phyloP scores from a whole-genome alignment of 2,113 vertebrate genomes.

The Tragelaphus buxtoni region DNA sequence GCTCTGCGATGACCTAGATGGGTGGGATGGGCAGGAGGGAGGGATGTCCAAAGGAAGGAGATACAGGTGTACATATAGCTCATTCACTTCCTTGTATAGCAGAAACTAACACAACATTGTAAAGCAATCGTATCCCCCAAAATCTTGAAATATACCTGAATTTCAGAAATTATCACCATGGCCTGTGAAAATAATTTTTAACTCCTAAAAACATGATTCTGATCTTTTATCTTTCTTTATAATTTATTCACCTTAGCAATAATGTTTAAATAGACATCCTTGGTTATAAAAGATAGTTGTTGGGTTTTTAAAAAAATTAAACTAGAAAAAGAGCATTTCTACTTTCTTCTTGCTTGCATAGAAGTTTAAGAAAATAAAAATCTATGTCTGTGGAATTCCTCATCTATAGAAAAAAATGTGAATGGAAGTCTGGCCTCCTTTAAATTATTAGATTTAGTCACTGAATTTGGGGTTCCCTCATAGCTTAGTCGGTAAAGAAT shows the following conservation, averaged over 20 bases:
- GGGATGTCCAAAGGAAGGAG: not conserved
- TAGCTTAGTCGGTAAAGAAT: not conserved
- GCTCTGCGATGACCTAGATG: not conserved
- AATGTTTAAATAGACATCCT: not conserved
- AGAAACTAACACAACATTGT: not conserved
- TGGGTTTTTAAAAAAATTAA: not conserved
- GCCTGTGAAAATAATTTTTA: not conserved
- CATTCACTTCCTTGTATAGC: not conserved
- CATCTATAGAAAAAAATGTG: not conserved
- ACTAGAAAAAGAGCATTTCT: not conserved
- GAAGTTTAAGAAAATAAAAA: not conserved
- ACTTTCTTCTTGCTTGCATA: not conserved
- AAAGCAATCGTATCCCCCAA: rapidly evolving
- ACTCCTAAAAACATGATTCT: not conserved
- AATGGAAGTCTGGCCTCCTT: not conserved
- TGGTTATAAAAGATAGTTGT: not conserved
- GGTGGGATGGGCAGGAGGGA: not conserved
- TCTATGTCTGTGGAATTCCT: not conserved
- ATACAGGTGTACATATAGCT: not conserved
- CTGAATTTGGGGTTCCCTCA: not conserved
- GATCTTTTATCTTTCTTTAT: not conserved
- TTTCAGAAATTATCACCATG: not conserved
- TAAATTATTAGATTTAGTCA: not conserved
- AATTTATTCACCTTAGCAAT: not conserved
- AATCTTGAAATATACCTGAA: not conserved